A percentile compares a stretch with the other conserved stretches of the same genome.
These are phyloP conservation scores for Gymnocypris eckloni DNA, from an alignment of 2,797 vertebrate genomes.

Conservation along the genomic window DNA sequence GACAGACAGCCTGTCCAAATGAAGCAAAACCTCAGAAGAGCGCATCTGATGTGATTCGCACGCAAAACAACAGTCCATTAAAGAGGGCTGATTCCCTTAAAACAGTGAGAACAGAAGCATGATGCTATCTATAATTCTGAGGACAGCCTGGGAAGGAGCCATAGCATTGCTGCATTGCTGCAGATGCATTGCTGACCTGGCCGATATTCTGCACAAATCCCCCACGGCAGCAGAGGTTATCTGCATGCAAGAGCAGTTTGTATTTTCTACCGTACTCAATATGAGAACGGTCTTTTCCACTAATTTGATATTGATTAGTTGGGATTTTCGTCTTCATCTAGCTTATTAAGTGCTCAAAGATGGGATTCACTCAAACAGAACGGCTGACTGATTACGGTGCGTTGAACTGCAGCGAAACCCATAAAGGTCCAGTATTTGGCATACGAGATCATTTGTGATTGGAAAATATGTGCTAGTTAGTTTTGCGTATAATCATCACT, in stretches of 20 bases:
- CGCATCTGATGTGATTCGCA: constrained; percentile 38
- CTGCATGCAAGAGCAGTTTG: constrained; percentile 34
- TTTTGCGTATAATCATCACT: neutral
- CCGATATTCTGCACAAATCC: constrained; percentile 31
- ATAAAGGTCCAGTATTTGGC: neutral
- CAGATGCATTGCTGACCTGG: constrained; percentile 25
- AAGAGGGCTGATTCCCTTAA: constrained; percentile 2
- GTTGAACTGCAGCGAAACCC: neutral
- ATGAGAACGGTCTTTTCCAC: constrained; percentile 8
- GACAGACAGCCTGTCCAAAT: constrained; percentile 42
- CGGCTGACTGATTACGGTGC: neutral
- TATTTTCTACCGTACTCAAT: constrained; percentile 23
- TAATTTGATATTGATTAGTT: constrained; percentile 39
- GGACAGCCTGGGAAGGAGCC: constrained; percentile 12
- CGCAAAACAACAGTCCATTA: neutral
- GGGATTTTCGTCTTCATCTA: neutral
- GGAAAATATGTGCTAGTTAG: neutral
- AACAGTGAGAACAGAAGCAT: constrained; percentile 9
- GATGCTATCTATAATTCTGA: constrained; percentile 16
- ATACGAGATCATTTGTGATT: neutral
- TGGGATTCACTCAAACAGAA: neutral
- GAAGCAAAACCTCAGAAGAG: constrained; percentile 7
- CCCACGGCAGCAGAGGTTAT: constrained; percentile 25
- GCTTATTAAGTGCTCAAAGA: constrained; percentile 12
- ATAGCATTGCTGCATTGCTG: too few relatives aligned